phyloP scores from a whole-genome alignment of 1,140 invertebrate species.

The Drosophila orena region DNA sequence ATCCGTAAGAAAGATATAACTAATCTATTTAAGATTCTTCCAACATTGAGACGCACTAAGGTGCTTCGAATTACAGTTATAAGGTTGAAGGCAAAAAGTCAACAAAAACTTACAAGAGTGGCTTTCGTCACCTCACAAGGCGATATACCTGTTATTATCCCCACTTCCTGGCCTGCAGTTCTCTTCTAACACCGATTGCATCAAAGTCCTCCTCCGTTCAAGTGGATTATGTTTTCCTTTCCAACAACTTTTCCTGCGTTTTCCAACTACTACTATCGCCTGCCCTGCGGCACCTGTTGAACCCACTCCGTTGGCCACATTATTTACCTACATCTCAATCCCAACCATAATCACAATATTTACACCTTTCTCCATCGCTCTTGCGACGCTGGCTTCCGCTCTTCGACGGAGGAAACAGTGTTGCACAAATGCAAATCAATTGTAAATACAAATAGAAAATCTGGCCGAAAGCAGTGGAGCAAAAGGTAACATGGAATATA shows the following conservation, averaged over 20 bases:
- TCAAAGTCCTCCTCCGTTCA: background rate
- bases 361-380: constrained; percentile 19
- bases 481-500: constrained; percentile 21
- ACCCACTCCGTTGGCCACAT: constrained; percentile 8
- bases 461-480: constrained; percentile 17
- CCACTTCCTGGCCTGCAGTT: background rate
- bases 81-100: background rate
- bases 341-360: constrained; percentile 33
- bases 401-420: constrained; percentile 29
- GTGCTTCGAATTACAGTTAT: background rate
- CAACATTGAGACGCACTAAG: background rate
- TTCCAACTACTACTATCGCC: background rate
- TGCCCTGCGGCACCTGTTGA: constrained; percentile 32
- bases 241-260: too few relatives aligned
- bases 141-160: background rate
- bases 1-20: too few relatives aligned
- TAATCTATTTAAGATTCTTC: too few relatives aligned
- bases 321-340: constrained; percentile 32
- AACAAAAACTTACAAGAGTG: background rate
- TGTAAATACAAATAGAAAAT: constrained; percentile 52
- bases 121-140: background rate
- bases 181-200: constrained; percentile 9
- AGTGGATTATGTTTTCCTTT: constrained; percentile 24
- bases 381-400: constrained; percentile 52
- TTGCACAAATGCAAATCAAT: constrained; percentile 59